Evolutionary conservation across 1,140 invertebrate species (phyloP).

Genomic region (roundworm (Caenorhabditis elegans)): WBcel235 BX284605.5:13715001-13715500

Average conservation of each 20-base stretch:
- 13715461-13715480: no score
- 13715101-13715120: conserved; percentile 88
- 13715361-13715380: background rate
- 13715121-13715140: conserved; percentile 78
- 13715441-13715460: background rate
- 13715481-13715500: no score
- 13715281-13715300: background rate
- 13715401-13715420: background rate
- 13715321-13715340: no score
- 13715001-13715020: conserved; percentile 10
- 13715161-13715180: conserved; percentile 79
- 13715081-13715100: conserved; percentile 96
- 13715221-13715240: conserved; percentile 84
- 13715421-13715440: background rate
- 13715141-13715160: background rate
- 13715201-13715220: conserved; percentile 86
- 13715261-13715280: conserved; percentile 1
- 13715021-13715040: conserved; percentile 70
- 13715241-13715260: background rate
- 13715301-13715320: no score
- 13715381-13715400: background rate
- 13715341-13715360: no score
- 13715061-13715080: conserved; percentile 93
- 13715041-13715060: conserved; percentile 92
- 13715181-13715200: conserved; percentile 86